A percentile compares a stretch with the other conserved stretches of the same genome.
These are phyloP conservation scores for Zoanthus sociatus DNA, from an alignment of 92 coral and sea anemone species.

Conservation along the genomic window DNA sequence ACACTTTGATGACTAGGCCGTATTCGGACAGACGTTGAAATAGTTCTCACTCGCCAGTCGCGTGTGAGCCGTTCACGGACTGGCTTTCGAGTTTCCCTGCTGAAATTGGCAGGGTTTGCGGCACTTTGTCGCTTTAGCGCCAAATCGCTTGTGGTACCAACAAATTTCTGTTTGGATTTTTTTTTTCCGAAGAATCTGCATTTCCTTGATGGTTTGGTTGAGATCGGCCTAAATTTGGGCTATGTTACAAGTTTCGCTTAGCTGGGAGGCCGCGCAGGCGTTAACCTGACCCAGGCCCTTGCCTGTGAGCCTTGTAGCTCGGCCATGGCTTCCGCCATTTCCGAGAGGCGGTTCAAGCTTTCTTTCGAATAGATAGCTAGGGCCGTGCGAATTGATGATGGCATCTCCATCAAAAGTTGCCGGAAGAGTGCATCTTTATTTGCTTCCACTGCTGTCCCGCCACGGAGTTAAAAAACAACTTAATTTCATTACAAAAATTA, in stretches of 20 bases:
- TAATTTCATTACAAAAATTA: too few relatives aligned
- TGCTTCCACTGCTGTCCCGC: too few relatives aligned
- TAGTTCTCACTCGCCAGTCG: conserved; percentile 24
- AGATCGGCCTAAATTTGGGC: conserved; percentile 1
- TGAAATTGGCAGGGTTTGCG: conserved; percentile 61
- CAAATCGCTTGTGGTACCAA: conserved; percentile 61
- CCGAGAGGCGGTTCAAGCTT: conserved; percentile 46
- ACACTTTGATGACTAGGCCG: not conserved
- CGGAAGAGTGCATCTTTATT: not conserved
- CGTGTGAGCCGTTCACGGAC: conserved; percentile 61
- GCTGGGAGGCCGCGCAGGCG: not conserved
- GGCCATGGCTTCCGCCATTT: conserved; percentile 68
- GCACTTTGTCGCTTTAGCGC: conserved; percentile 53
- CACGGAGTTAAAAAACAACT: too few relatives aligned
- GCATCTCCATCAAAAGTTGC: conserved; percentile 24
- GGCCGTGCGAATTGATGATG: conserved; percentile 55
- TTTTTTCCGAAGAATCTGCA: not conserved
- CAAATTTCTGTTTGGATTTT: not conserved
- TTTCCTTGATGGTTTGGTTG: too few relatives aligned
- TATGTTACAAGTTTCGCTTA: not conserved
- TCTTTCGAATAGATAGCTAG: conserved; percentile 48
- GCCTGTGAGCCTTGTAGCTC: conserved; percentile 66
- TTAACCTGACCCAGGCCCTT: not conserved
- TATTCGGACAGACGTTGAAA: not conserved
- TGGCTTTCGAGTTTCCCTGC: conserved; percentile 59